phyloP scores from a whole-genome alignment of 2,888 invertebrate species.

The Rugalucina vietnamica region DNA sequence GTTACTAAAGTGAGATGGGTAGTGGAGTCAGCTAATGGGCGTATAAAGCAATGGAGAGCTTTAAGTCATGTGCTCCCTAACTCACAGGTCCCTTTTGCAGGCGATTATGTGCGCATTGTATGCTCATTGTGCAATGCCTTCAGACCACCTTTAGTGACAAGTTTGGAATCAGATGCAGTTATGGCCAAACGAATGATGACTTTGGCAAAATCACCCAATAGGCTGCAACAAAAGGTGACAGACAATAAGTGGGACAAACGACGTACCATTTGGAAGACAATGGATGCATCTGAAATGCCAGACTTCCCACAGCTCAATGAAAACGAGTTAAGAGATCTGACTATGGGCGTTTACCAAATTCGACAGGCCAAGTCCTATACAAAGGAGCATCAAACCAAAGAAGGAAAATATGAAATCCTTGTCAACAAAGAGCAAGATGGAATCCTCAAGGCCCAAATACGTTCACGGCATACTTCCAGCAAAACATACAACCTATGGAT shows the following conservation, averaged over 20 bases:
- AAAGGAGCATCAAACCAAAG: not conserved
- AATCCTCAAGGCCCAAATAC: not conserved
- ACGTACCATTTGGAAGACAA: not conserved
- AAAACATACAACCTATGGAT: not conserved
- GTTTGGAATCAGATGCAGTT: not conserved
- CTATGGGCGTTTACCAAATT: constrained; percentile 10
- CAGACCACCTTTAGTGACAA: not conserved
- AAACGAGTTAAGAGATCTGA: not conserved
- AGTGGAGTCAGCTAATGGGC: constrained; percentile 17
- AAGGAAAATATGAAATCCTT: not conserved
- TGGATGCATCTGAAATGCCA: constrained; percentile 3
- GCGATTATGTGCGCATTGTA: constrained; percentile 1
- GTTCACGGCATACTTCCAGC: not conserved
- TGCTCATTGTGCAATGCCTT: not conserved
- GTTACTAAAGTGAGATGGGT: constrained; percentile 27
- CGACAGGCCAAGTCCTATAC: not conserved
- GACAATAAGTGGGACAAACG: not conserved
- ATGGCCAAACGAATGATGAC: not conserved
- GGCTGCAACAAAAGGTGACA: not conserved
- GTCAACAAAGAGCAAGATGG: not conserved
- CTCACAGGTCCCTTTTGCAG: not conserved
- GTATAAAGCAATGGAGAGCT: constrained; percentile 28
- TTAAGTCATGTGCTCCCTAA: constrained; percentile 9
- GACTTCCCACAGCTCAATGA: not conserved
- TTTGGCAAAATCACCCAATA: not conserved